phyloP scores from a whole-genome alignment of 30 jellyfish, hydroid and myxozoan genomes.

The Chrysaora quinquecirrha region DNA sequence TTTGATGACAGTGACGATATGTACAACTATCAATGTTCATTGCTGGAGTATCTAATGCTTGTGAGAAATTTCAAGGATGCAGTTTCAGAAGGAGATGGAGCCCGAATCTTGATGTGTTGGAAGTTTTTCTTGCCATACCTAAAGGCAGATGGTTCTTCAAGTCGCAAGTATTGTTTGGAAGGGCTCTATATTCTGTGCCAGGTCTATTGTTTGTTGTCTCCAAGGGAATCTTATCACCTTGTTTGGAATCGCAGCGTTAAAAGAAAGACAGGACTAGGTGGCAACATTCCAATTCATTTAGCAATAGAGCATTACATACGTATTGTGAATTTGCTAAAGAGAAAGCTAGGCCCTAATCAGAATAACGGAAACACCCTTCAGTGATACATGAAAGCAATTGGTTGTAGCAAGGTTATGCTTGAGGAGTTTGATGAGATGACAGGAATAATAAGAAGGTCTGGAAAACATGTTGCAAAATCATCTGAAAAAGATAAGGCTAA shows the following conservation, averaged over 20 bases:
- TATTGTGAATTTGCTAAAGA: conserved; percentile 6
- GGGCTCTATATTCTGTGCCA: conserved; percentile 36
- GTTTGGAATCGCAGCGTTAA: conserved; percentile 50
- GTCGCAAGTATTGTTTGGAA: conserved; percentile 47
- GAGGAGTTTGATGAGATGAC: conserved; percentile 28
- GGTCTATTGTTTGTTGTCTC: conserved; percentile 24
- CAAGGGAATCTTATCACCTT: conserved; percentile 16
- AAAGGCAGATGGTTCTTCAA: conserved; percentile 4
- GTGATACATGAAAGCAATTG: conserved; percentile 38
- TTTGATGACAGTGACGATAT: not conserved
- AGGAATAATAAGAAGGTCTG: conserved; percentile 13
- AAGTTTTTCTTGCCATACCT: conserved; percentile 21
- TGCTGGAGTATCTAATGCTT: conserved; percentile 5
- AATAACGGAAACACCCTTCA: conserved; percentile 11
- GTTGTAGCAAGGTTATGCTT: conserved; percentile 9
- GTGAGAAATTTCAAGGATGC: conserved; percentile 1
- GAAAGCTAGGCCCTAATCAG: conserved; percentile 34
- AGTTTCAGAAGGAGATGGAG: conserved; percentile 13
- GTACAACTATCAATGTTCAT: not conserved
- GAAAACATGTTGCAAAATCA: conserved; percentile 21
- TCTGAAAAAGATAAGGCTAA: conserved; percentile 21
- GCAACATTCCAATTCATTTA: conserved; percentile 39
- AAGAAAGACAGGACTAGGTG: conserved; percentile 36
- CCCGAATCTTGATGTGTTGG: not conserved
- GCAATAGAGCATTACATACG: conserved; percentile 35